phyloP scores from a whole-genome alignment of 2,888 invertebrate genomes.

The Endomychus coccineus region DNA sequence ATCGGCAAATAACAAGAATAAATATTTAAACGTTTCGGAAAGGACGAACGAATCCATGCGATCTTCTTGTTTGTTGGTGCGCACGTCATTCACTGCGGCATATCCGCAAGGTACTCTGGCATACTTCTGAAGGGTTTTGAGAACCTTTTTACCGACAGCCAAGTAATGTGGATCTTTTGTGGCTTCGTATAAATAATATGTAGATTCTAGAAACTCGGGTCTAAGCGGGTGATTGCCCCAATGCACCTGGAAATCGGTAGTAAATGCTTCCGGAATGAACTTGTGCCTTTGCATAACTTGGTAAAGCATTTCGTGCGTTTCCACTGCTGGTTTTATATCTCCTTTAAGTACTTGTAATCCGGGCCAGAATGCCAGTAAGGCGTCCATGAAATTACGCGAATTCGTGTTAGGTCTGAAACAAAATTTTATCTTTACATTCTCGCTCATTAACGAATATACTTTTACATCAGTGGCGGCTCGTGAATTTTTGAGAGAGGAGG shows the following conservation, averaged over 20 bases:
- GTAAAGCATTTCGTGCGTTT: conserved; percentile 97
- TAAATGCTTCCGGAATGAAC: conserved; percentile 97
- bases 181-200: conserved; percentile 92
- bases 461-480: too few relatives aligned
- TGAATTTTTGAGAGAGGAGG: too few relatives aligned
- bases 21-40: conserved; percentile 96
- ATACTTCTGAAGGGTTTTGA: conserved; percentile 82
- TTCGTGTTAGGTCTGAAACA: conserved; percentile 73
- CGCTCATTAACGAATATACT: too few relatives aligned
- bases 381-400: conserved; percentile 95
- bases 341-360: conserved; percentile 78
- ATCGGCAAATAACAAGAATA: conserved; percentile 88
- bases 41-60: conserved; percentile 98
- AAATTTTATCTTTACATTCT: conserved; percentile 5
- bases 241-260: conserved; percentile 92
- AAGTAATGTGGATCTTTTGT: conserved; percentile 95
- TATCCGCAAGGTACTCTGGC: conserved; percentile 94
- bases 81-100: conserved; percentile 65
- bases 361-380: conserved; percentile 96
- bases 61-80: conserved; percentile 78
- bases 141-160: conserved; percentile 80
- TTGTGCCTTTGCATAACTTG: conserved; percentile 97
- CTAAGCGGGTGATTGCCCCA: conserved; percentile 97
- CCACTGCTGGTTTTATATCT: conserved; percentile 95
- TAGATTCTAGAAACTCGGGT: conserved; percentile 96